A percentile compares a stretch with the other conserved stretches of the same genome.
Evolutionary conservation across 1,140 invertebrate species (phyloP).

Genomic region (Drosophila lowei): DNA sequence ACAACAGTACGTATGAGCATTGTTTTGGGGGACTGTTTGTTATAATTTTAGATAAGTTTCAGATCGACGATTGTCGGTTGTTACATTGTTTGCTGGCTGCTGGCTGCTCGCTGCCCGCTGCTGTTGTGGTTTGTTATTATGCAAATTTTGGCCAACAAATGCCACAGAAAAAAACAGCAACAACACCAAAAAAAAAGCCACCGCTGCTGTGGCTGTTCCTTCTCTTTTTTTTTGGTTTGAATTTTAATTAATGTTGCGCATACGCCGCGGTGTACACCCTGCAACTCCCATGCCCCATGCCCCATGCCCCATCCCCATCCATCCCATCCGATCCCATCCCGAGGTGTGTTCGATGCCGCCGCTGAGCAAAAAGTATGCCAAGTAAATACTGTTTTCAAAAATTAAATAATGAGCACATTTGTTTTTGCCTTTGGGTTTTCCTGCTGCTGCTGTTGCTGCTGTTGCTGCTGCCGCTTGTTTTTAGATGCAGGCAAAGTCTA

Average conservation of each 20-base stretch:
- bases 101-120: neutral
- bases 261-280: conserved; percentile 41
- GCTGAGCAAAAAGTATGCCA: conserved; percentile 49
- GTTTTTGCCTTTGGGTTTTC: conserved; percentile 11
- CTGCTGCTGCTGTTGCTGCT: no score
- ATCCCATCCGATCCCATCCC: conserved; percentile 17
- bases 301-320: conserved; percentile 10
- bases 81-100: conserved; percentile 49
- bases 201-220: conserved; percentile 8
- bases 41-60: conserved; percentile 49
- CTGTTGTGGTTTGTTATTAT: conserved; percentile 56
- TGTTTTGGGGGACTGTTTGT: conserved; percentile 33
- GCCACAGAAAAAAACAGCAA: conserved; percentile 40
- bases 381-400: conserved; percentile 46
- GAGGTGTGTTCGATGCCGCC: conserved; percentile 37
- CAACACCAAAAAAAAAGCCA: conserved; percentile 9
- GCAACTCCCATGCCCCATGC: conserved; percentile 18
- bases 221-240: conserved; percentile 32
- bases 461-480: conserved; percentile 4
- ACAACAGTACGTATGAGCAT: conserved; percentile 51
- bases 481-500: conserved; percentile 43
- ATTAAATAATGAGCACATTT: conserved; percentile 62
- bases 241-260: conserved; percentile 70
- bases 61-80: conserved; percentile 60
- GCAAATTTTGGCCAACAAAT: conserved; percentile 63